Conservation (phyloP, 2,797 vertebrate species). For the Passerculus sandwichensis region DNA sequence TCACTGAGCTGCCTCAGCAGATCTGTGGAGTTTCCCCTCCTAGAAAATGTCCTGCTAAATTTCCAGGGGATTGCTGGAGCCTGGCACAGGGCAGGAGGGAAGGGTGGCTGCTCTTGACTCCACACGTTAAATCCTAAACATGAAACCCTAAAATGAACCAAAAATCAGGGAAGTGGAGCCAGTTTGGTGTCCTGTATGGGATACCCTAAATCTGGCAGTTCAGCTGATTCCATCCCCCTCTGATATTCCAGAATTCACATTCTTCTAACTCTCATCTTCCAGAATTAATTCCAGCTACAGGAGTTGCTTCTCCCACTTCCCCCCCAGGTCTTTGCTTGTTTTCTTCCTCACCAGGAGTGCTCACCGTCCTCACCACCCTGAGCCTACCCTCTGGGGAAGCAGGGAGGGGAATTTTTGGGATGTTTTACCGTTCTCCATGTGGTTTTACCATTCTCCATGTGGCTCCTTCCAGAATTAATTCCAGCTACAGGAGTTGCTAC, state of each 20-base stretch:
- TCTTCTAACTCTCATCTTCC: background rate
- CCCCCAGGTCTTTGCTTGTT: background rate
- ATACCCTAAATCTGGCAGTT: background rate
- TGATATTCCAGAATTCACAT: background rate
- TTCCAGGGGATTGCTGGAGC: background rate
- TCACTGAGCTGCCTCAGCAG: background rate
- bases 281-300: background rate
- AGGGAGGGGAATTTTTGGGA: no score
- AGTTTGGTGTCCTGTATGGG: rapidly evolving
- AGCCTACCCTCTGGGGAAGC: no score
- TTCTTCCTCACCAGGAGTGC: background rate
- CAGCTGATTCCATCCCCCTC: background rate
- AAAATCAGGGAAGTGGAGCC: background rate
- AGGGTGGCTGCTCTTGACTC: background rate
- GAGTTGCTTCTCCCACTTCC: background rate
- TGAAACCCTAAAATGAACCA: rapidly evolving
- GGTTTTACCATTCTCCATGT: no score
- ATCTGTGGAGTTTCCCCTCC: background rate
- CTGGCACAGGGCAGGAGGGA: background rate
- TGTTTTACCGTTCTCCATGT: no score
- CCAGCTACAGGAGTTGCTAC: background rate
- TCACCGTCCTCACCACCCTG: background rate
- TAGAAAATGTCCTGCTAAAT: background rate
- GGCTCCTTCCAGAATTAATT: background rate
- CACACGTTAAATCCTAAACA: background rate